Evolutionary conservation across 2,888 invertebrate genomes (phyloP), one percentile per base, ranked within the genome.

Genomic region (Chrysomela aeneicollis): DNA sequence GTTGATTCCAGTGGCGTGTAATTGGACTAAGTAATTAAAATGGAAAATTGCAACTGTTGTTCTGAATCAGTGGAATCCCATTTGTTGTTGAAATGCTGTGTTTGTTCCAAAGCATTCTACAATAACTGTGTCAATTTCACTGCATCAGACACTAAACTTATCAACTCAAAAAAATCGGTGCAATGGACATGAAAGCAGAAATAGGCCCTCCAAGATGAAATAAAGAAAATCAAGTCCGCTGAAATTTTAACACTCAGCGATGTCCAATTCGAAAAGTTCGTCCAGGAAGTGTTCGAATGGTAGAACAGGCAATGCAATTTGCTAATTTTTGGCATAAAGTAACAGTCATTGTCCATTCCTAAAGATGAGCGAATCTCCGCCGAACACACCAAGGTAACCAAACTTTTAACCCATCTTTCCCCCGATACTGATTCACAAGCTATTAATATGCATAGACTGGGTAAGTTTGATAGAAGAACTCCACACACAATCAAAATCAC

Each of bases 151-250:
- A 57, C 57, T 6, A 37, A 42, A 26, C 57, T 46, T 10, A 57
- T 57, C 15, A 57, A 57, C 46, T 46, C 57, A 2, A 57, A 57
- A 12, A 57, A 57, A n/a, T 42, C 57, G 2, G 57, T 57, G 8
- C 4, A 42, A 46, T 57, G 26, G 57, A 57, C 57, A 26, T 57
- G 26, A 26, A 26, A 26, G 26, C 26, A 26, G 26, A 26, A 5
- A 26, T 26, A 5, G 6, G 35, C 55, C 6, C 55, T 42, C 17
- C 55, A 55, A 42, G 46, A 37, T 37, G 42, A 46, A 18, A 57
- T 42, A 12, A n/a, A 26, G 22, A 57, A 6, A 12, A 15, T 17
- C 9, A 30, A 32, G 26, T n/a, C 52, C 30, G 18, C 9, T 52
- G 52, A 32, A 5, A 30, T 22, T 30, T 12, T 51, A 30, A 30